Evolutionary conservation across 2,113 vertebrate species (phyloP), one percentile per base, ranked within the genome.

Genomic region (Egretta garzetta): DNA sequence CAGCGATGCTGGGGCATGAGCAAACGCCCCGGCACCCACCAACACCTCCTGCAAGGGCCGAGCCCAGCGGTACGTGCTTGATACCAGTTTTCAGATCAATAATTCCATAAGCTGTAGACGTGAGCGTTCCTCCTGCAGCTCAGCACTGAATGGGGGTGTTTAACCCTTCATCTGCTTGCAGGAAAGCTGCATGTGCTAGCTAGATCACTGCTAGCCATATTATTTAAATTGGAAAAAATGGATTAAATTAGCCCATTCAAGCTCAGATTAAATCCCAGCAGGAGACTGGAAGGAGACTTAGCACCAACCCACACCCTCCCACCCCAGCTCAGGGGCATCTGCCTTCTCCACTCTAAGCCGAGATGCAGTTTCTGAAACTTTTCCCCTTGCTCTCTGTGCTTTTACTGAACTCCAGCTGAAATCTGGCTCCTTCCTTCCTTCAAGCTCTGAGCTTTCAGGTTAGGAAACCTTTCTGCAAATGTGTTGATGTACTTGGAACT

Each of bases 51-150:
- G 52, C 1, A 1, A 18, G 74, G 68, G 50, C 84, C 30, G 43
- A 58, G 71, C 72, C 58, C 24, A 3, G 17, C 1, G 0, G 13
- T 23, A 37, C 1, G 1, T 35, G 45, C 59, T 58, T 6, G 1
- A n/a, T 8, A 14, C 43, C 0, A 0, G 39, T 52, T 66, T 88
- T 41, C 47, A 79, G 56, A 45, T 27, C 47, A 27, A 2, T n/a
- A 76, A 68, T 49, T 76, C 63, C 12, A 2, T 27, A 47, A 68
- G 35, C 10, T 43, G 53, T 17, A 58, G 19, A 27, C 1, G 8
- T 11, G n/a, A 45, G 52, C 11, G 5, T 60, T 79, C 32, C 28
- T 66, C 73, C 63, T 24, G 30, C 56, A 20, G 52, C 56, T 80
- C 62, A 52, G 67, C 32, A 50, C 26, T 3, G 2, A 52, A 16